Conservation (phyloP, 2,797 vertebrate genomes). For the Propithecus deckenii region DNA sequence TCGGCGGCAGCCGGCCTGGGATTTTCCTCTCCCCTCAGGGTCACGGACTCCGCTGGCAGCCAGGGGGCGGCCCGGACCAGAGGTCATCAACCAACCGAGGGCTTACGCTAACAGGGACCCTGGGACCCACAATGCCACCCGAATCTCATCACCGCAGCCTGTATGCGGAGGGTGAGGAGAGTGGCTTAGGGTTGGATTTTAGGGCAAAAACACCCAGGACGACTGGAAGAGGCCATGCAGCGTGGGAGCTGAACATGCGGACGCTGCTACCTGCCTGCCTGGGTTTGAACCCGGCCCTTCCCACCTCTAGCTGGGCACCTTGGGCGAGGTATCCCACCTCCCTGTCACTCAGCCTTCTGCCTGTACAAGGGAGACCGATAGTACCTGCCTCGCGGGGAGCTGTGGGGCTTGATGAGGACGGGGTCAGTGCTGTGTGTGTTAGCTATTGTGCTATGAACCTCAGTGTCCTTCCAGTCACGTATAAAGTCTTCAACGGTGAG, state of each 20-base stretch:
- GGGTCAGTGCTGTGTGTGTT: background rate
- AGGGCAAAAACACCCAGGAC: background rate
- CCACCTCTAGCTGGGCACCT: background rate
- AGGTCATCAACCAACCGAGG: background rate
- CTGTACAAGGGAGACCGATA: background rate
- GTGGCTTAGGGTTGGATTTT: background rate
- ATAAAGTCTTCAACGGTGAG: background rate
- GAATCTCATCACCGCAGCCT: background rate
- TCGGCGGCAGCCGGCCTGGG: background rate
- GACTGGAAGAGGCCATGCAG: background rate
- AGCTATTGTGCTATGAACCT: background rate
- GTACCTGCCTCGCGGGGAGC: background rate
- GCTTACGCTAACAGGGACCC: background rate
- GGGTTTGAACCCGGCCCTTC: background rate
- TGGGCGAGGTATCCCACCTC: background rate
- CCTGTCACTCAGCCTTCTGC: background rate
- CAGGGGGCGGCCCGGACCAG: background rate
- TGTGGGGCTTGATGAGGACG: background rate
- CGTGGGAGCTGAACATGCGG: background rate
- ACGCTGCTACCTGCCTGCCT: background rate
- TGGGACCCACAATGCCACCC: rapidly evolving
- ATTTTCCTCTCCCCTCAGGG: background rate
- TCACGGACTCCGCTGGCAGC: background rate
- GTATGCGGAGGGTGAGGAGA: background rate
- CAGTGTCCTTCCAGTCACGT: background rate